Conservation (phyloP, 1,140 invertebrate species). For the Agrilus planipennis region DNA sequence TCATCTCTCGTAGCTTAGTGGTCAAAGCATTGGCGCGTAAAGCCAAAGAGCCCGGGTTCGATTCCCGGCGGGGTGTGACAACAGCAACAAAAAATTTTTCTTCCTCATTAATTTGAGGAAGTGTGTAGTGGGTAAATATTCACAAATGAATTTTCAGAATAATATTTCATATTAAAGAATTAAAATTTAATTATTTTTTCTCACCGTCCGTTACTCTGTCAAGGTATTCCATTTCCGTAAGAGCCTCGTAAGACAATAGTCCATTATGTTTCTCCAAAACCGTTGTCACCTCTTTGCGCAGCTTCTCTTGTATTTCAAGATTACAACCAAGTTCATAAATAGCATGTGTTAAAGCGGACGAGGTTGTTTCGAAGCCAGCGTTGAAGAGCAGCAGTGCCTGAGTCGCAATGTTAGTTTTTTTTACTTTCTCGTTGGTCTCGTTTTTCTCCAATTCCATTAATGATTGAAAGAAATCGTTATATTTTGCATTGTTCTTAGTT, state of each 20-base stretch:
- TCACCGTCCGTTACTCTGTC: slow-evolving; percentile 39
- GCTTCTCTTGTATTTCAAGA: slow-evolving; percentile 35
- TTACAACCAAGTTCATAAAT: slow-evolving; percentile 50
- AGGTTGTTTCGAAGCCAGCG: slow-evolving; percentile 51
- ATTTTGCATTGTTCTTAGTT: slow-evolving; percentile 1
- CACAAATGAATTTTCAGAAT: too few relatives aligned
- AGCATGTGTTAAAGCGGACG: slow-evolving; percentile 51
- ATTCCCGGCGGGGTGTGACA: too few relatives aligned
- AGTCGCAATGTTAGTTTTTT: slow-evolving; percentile 25
- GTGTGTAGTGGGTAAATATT: too few relatives aligned
- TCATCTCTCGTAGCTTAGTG: too few relatives aligned
- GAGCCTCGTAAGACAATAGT: slow-evolving; percentile 42
- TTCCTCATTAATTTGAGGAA: too few relatives aligned
- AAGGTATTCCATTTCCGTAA: slow-evolving; percentile 44
- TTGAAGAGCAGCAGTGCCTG: slow-evolving; percentile 48
- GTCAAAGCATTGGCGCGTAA: too few relatives aligned
- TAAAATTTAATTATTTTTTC: too few relatives aligned
- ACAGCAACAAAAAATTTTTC: too few relatives aligned
- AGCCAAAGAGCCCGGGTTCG: too few relatives aligned
- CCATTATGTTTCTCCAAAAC: slow-evolving; percentile 36
- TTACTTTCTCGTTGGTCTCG: slow-evolving; percentile 22
- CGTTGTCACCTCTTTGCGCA: slow-evolving; percentile 33
- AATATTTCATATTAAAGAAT: too few relatives aligned
- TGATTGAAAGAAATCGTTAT: slow-evolving; percentile 6
- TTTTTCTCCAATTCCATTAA: slow-evolving; percentile 25